A percentile compares a stretch with the other conserved stretches of the same genome.
These are phyloP conservation scores for Platanista minor DNA, from an alignment of 2,113 vertebrate genomes.

Conservation along the genomic window DNA sequence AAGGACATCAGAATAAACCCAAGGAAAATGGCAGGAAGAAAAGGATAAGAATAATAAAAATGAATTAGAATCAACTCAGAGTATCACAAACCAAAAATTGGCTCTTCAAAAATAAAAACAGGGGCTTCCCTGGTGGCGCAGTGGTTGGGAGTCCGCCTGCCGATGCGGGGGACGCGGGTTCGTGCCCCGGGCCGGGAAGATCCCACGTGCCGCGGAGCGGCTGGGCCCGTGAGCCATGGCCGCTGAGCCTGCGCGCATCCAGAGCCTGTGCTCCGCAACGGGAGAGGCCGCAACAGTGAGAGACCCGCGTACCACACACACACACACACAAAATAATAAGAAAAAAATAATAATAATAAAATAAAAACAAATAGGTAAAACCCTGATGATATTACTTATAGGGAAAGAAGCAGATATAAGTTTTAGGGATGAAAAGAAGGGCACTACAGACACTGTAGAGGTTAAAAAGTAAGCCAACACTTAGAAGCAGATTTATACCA, in stretches of 20 bases:
- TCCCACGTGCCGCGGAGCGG: too few relatives aligned
- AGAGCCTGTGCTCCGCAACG: too few relatives aligned
- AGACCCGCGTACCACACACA: too few relatives aligned
- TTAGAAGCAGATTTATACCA: background rate
- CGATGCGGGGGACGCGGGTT: too few relatives aligned
- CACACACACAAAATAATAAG: too few relatives aligned
- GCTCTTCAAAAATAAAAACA: background rate
- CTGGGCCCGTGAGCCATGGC: too few relatives aligned
- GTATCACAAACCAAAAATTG: background rate
- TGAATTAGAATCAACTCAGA: background rate
- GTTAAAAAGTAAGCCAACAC: background rate
- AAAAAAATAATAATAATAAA: too few relatives aligned
- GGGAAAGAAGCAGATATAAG: background rate
- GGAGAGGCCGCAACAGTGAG: too few relatives aligned
- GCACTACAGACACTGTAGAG: background rate
- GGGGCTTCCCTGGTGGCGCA: too few relatives aligned
- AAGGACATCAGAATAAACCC: background rate
- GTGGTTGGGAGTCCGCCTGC: too few relatives aligned
- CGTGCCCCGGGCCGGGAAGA: too few relatives aligned
- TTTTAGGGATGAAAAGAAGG: background rate
- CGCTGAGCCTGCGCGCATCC: too few relatives aligned
- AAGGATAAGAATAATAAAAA: background rate
- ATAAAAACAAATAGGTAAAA: background rate
- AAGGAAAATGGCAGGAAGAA: background rate
- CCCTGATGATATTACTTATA: background rate